Evolutionary conservation across 2,797 vertebrate genomes (phyloP).

Genomic region (Acrocephalus scirpaceus): DNA sequence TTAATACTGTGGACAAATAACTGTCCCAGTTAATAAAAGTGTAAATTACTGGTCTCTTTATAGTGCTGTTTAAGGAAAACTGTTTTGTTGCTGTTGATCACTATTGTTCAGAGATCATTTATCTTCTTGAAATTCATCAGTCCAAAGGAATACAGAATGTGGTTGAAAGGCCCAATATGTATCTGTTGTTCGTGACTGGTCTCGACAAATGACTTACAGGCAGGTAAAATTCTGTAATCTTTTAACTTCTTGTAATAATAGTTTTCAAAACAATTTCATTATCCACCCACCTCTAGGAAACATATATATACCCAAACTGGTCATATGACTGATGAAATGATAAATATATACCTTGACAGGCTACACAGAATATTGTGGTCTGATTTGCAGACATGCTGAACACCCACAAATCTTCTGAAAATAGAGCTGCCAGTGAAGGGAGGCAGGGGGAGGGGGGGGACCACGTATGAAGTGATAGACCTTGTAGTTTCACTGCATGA

Average conservation of each 20-base stretch:
- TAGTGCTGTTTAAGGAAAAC: background rate
- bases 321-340: background rate
- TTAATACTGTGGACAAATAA: background rate
- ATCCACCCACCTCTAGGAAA: background rate
- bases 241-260: background rate
- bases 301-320: background rate
- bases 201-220: background rate
- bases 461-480: background rate
- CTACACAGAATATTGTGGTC: background rate
- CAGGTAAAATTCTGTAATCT: background rate
- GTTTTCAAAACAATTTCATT: background rate
- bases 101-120: background rate
- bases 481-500: background rate
- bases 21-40: background rate
- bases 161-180: background rate
- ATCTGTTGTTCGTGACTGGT: background rate
- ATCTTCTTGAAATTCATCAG: background rate
- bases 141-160: background rate
- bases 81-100: background rate
- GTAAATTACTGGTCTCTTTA: background rate
- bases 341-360: background rate
- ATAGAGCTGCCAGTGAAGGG: background rate
- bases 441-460: accelerated
- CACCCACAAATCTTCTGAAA: background rate
- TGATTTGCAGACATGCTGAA: background rate